Evolutionary conservation across 2,888 invertebrate species (phyloP), one percentile per base, ranked within the genome.

Genomic region (Dynastes hyllus): DNA sequence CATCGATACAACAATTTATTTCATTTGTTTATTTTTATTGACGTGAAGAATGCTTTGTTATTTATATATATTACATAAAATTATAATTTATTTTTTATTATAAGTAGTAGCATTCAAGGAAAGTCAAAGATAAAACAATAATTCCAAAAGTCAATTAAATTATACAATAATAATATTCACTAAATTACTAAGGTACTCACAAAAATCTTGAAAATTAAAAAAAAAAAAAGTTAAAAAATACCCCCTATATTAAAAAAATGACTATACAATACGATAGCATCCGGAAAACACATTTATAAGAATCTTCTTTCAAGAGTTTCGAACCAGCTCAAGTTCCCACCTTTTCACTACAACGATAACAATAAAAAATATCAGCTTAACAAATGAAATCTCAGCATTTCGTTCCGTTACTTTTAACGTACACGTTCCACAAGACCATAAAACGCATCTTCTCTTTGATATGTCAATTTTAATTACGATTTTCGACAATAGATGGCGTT

Each of bases 381-480:
- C 29, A 63, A 63, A 63, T 32, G 13, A 29, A 63, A 63, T 13
- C 32, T 9, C 6, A 29, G 9, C 13, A 32, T 32, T 32, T 29
- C 13, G 32, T 32, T 32, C 32, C 29, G 13, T 29, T 11, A 63
- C 13, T 27, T 16, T 58, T 9, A 53, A 53, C 53, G 16, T 16
- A 16, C 58, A 63, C 63, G 5, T 63, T 8, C 22, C 29, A 27
- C 61, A 13, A 37, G 32, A 37, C 32, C 45, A 61, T 3, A 22
- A 61, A 27, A 61, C 22, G 9, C 58, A 6, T 58, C 45, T 45
- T 45, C 45, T 22, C 37, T 27, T 61, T 75, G 73, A 75, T 75
- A 75, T 75, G 73, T 75, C 73, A 75, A 75, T 63, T 75, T 40
- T 61, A 61, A 11, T 27, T 75, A 61, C 11, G 45, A 75, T 40